These are phyloP conservation scores for Marasmarcha lunaedactyla DNA, from an alignment of 2,888 invertebrate species.

Conservation along the genomic window DNA sequence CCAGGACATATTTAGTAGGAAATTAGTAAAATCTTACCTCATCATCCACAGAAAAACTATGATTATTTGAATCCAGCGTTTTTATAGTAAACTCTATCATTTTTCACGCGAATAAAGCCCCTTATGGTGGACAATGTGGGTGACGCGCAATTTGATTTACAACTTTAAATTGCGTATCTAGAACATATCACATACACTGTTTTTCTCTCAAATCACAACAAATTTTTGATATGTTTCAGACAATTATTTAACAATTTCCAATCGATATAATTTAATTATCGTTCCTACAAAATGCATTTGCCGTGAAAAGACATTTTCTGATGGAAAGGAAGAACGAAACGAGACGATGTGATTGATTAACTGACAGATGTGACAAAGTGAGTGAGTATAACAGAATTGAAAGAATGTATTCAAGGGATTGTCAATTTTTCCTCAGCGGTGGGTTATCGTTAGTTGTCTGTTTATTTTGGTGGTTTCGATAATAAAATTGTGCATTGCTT, in stretches of 20 bases:
- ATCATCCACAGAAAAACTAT: constrained; percentile 83
- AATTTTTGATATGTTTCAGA: neutral
- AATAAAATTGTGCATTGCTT: no score
- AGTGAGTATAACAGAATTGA: no score
- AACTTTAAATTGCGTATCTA: neutral
- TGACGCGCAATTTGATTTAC: neutral
- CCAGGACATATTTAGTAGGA: no score
- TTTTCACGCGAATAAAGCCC: constrained; percentile 21
- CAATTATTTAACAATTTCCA: neutral
- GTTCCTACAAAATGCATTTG: neutral
- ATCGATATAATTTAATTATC: neutral
- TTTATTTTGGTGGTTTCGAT: no score
- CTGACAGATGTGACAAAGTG: no score
- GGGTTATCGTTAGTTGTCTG: no score
- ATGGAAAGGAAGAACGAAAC: neutral
- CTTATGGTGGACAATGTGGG: neutral
- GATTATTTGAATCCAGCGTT: constrained; percentile 90
- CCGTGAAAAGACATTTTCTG: neutral
- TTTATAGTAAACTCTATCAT: constrained; percentile 90
- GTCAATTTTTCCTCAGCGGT: no score
- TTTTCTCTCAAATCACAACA: neutral
- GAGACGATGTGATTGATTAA: no score
- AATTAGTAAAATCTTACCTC: constrained; percentile 74
- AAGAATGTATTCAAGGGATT: no score
- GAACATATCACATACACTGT: neutral